These are phyloP conservation scores for Amphiprion clarkii DNA, from an alignment of 2,797 vertebrate species.

Conservation along the genomic window DNA sequence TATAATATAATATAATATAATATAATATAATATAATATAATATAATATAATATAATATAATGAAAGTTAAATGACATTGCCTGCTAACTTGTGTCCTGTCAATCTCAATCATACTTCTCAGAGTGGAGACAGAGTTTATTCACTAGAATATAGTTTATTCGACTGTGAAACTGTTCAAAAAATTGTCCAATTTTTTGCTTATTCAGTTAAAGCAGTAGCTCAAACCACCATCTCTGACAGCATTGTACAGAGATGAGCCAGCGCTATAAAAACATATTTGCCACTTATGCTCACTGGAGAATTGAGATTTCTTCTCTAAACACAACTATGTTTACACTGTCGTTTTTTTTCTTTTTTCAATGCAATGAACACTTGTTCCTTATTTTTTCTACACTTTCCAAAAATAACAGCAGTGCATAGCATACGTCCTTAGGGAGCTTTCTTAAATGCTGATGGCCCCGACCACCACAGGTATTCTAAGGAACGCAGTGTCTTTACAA, in stretches of 20 bases:
- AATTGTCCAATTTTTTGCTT: not conserved
- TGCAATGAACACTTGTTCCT: not conserved
- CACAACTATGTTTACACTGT: too few species aligned
- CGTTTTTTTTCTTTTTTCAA: not conserved
- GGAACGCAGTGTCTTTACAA: too few species aligned
- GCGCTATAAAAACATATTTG: not conserved
- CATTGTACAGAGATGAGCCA: not conserved
- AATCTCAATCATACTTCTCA: not conserved
- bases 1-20: constrained; percentile 1
- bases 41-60: not conserved
- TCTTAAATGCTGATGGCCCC: too few species aligned
- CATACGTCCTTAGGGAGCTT: too few species aligned
- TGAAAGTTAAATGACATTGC: not conserved
- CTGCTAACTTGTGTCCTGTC: not conserved
- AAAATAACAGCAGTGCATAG: not conserved
- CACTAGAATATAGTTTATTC: too few species aligned
- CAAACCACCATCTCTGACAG: not conserved
- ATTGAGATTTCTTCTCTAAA: too few species aligned
- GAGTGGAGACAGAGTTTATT: not conserved
- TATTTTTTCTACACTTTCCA: not conserved
- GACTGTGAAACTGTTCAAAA: too few species aligned
- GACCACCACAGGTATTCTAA: too few species aligned
- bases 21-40: not conserved
- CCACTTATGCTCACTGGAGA: too few species aligned
- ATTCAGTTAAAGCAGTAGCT: not conserved